phyloP scores from a whole-genome alignment of 2,888 invertebrate genomes.

The Julus scanicus region DNA sequence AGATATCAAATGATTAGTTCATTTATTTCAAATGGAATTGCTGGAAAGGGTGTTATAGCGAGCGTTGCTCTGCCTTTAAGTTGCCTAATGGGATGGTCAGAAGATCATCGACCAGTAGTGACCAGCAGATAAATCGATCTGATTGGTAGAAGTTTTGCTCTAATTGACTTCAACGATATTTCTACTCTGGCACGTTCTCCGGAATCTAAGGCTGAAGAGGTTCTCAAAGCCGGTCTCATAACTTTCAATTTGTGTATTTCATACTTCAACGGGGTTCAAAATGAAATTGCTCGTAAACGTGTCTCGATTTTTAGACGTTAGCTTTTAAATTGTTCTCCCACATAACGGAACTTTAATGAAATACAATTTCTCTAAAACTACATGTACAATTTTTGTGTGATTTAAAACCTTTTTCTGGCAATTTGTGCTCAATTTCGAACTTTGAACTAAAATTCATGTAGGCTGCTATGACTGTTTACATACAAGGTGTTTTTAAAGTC shows the following conservation, averaged over 20 bases:
- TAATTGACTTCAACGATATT: not conserved
- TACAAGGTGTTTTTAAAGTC: no score
- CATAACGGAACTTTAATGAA: no score
- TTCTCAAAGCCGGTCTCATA: not conserved
- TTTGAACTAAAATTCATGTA: no score
- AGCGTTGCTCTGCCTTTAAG: not conserved
- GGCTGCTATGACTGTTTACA: no score
- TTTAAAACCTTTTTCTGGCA: no score
- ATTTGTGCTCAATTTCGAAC: no score
- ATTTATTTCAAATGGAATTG: slow-evolving; percentile 19
- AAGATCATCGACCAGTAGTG: slow-evolving; percentile 19
- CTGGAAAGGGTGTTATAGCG: not conserved
- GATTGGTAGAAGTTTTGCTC: not conserved
- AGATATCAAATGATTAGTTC: slow-evolving; percentile 11
- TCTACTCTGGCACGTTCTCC: not conserved
- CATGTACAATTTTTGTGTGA: no score
- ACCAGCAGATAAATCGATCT: not conserved
- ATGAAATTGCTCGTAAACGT: no score
- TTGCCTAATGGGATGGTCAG: not conserved
- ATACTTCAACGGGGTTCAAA: not conserved
- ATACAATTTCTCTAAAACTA: no score
- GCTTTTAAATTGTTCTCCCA: not conserved
- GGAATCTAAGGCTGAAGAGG: not conserved
- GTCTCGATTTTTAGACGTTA: not conserved
- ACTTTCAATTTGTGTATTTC: not conserved